phyloP scores from a whole-genome alignment of 1,140 invertebrate species.

The Aphelinus atriplicis region DNA sequence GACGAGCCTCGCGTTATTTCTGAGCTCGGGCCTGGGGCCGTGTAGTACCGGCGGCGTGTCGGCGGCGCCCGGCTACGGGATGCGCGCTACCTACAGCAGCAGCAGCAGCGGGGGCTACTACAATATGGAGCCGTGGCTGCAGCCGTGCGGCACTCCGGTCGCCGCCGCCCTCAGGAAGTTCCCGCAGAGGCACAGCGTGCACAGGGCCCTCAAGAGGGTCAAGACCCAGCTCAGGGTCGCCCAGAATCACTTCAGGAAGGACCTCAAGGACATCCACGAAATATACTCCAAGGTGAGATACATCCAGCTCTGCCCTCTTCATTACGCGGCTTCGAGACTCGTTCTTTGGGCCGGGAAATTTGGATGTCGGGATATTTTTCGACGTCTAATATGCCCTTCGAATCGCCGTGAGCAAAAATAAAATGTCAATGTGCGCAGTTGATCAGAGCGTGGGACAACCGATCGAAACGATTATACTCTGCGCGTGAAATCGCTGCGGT shows the following conservation, averaged over 20 bases:
- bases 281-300: slow-evolving; percentile 57
- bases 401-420: too few relatives aligned
- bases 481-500: too few relatives aligned
- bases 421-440: too few relatives aligned
- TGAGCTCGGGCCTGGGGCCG: slow-evolving; percentile 53
- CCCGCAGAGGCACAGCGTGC: slow-evolving; percentile 56
- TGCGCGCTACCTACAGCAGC: slow-evolving; percentile 39
- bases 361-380: too few relatives aligned
- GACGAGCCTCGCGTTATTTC: slow-evolving; percentile 59
- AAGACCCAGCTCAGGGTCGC: slow-evolving; percentile 60
- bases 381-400: too few relatives aligned
- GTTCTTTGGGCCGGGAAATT: too few relatives aligned
- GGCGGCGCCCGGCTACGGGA: slow-evolving; percentile 40
- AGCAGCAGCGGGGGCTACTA: slow-evolving; percentile 3
- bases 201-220: slow-evolving; percentile 58
- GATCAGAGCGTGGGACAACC: too few relatives aligned
- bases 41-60: slow-evolving; percentile 43
- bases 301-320: too few relatives aligned
- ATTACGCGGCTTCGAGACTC: too few relatives aligned
- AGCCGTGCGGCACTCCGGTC: slow-evolving; percentile 58
- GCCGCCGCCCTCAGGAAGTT: slow-evolving; percentile 46
- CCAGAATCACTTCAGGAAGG: slow-evolving; percentile 56
- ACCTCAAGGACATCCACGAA: slow-evolving; percentile 54
- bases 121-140: slow-evolving; percentile 57
- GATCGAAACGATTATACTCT: too few relatives aligned